phyloP scores from a whole-genome alignment of 2,888 invertebrate genomes.

The Phragmatobia fuliginosa region DNA sequence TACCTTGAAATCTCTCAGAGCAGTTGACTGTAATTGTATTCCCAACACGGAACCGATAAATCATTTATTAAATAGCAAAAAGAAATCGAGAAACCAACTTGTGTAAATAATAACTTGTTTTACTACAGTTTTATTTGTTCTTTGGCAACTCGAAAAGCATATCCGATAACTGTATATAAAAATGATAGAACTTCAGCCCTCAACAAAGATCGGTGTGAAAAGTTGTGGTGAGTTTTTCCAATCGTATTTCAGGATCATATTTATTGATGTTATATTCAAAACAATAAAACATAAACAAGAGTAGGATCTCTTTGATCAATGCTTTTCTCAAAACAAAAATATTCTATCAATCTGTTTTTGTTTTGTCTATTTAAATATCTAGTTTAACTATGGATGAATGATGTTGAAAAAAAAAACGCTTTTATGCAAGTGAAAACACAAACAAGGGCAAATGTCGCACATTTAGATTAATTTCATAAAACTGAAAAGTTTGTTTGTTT shows the following conservation, averaged over 20 bases:
- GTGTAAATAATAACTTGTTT: constrained; percentile 42
- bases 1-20: neutral
- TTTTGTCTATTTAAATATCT: too few relatives aligned
- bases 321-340: neutral
- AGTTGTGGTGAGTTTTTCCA: constrained; percentile 38
- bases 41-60: constrained; percentile 36
- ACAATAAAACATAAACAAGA: constrained; percentile 48
- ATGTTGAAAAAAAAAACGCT: too few relatives aligned
- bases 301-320: too few relatives aligned
- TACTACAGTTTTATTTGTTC: constrained; percentile 54
- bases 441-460: neutral
- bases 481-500: too few relatives aligned
- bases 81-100: constrained; percentile 32
- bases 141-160: constrained; percentile 27
- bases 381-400: too few relatives aligned
- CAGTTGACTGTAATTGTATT: constrained; percentile 25
- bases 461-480: too few relatives aligned
- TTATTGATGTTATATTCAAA: constrained; percentile 38
- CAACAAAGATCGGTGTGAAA: constrained; percentile 34
- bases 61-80: constrained; percentile 35
- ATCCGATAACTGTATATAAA: constrained; percentile 51
- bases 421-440: too few relatives aligned
- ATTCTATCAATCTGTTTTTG: neutral
- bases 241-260: constrained; percentile 36
- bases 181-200: constrained; percentile 38